Conservation (phyloP, 2,888 invertebrate genomes). For the Athripsodes cinereus region DNA sequence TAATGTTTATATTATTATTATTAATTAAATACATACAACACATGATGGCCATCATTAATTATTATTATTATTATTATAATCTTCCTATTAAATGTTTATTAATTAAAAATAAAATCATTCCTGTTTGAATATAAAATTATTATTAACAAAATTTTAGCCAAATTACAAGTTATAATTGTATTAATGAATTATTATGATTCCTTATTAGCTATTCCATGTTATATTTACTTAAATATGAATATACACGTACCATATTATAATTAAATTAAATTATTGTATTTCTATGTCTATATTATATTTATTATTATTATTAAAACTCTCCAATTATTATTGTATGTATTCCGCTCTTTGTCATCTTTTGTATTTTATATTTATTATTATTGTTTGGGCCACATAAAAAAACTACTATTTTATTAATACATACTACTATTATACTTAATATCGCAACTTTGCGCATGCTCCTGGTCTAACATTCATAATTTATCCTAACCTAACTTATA, state of each 20-base stretch:
- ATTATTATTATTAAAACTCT: slow-evolving; percentile 25
- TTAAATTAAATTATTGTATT: slow-evolving; percentile 25
- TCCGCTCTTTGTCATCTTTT: slow-evolving; percentile 27
- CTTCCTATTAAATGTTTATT: slow-evolving; percentile 24
- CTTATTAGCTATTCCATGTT: slow-evolving; percentile 28
- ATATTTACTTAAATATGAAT: neutral
- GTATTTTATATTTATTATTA: slow-evolving; percentile 23
- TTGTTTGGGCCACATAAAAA: slow-evolving; percentile 23
- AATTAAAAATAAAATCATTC: slow-evolving; percentile 15
- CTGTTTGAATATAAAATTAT: slow-evolving; percentile 21
- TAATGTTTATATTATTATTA: slow-evolving; percentile 10
- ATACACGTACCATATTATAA: slow-evolving; percentile 3
- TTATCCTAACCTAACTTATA: too few relatives aligned
- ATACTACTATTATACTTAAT: neutral
- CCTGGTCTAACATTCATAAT: slow-evolving; percentile 1
- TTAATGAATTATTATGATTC: slow-evolving; percentile 22
- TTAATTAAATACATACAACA: too few relatives aligned
- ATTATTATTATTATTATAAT: slow-evolving; percentile 16
- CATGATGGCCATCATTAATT: slow-evolving; percentile 16
- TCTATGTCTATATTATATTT: slow-evolving; percentile 26
- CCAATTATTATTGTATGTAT: too few relatives aligned
- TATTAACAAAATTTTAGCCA: slow-evolving; percentile 27
- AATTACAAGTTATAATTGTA: slow-evolving; percentile 28
- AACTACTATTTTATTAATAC: neutral
- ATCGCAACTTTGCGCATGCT: neutral